Base-by-base conservation (phyloP, 2,888 invertebrate genomes). In the Clistopyga incitator region DNA sequence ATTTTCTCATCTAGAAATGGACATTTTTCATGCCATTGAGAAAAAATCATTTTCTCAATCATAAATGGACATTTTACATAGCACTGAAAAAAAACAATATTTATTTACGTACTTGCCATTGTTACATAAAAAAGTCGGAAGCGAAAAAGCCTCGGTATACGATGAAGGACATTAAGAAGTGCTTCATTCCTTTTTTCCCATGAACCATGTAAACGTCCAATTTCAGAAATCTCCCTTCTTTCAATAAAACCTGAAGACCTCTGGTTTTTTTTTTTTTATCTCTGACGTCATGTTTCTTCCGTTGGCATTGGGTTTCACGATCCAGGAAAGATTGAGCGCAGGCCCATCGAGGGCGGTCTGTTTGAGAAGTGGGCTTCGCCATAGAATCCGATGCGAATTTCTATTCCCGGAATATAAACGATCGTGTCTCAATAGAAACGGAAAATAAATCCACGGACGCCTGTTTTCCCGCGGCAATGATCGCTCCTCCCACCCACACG, bases 331-430 rank as follows among this genome's bases (percentile, higher is more conserved):
- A 79, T 64, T 64, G 45, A 76, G 78, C 23, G 56, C 47, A 54
- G 38, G 71, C 56, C 72, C 71, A 70, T 71, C 67, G 81, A 75
- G 81, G 47, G 75, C 59, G 76, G 65, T 78, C 78, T 64, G 70
- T 70, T 74, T 50, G 72, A 83, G 79, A 79, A 82, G 80, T 74
- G 68, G 70, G 72, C 78, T 74, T 79, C 74, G 79, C 85, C 81
- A 86, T 86, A 81, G 81, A 84, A 86, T 76, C 86, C 82, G 52
- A 79, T 82, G 87, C 70, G 87, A 86, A 88, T 88, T 90, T 90
- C 89, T 89, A 90, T 90, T 90, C 87, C 85, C 82, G 82, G 86
- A 88, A 89, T 90, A 90, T 90, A 91, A 91, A 90, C 88, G 91
- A 88, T 89, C 89, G 87, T 87, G 88, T 89, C 90, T 89, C 88